Percentiles rank a stretch among this genome's conserved stretches.
Conservation (phyloP, 2,888 invertebrate genomes). For the Drepana falcataria region DNA sequence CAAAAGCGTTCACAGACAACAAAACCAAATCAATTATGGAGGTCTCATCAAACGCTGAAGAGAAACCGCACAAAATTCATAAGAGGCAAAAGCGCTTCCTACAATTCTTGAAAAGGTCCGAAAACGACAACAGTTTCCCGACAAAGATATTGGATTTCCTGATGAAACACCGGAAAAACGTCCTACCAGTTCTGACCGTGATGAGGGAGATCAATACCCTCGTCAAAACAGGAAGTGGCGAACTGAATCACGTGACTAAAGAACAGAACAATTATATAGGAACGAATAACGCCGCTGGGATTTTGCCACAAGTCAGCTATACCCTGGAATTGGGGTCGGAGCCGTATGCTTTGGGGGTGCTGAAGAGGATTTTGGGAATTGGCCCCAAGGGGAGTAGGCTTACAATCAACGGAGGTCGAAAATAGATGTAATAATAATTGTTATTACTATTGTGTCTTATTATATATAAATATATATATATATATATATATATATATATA, state of each 20-base stretch:
- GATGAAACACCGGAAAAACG: slow-evolving; percentile 36
- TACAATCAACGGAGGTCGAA: slow-evolving; percentile 35
- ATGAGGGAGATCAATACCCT: slow-evolving; percentile 57
- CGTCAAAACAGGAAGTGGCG: slow-evolving; percentile 48
- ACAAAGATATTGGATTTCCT: slow-evolving; percentile 47
- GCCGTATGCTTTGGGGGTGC: slow-evolving; percentile 31
- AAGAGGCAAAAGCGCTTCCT: slow-evolving; percentile 48
- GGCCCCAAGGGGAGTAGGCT: slow-evolving; percentile 40
- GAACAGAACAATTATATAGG: slow-evolving; percentile 57
- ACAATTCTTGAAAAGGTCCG: slow-evolving; percentile 32
- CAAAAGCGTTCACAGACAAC: no score
- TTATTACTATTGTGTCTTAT: no score
- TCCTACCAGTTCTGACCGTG: slow-evolving; percentile 49
- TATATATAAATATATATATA: no score
- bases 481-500: no score
- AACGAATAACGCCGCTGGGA: slow-evolving; percentile 20
- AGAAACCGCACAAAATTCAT: slow-evolving; percentile 10
- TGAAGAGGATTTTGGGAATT: slow-evolving; percentile 48
- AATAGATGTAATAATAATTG: no score
- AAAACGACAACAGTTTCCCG: slow-evolving; percentile 39
- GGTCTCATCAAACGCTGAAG: slow-evolving; percentile 2
- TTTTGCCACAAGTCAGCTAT: slow-evolving; percentile 30
- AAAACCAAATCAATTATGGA: neutral
- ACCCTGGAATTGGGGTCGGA: slow-evolving; percentile 47
- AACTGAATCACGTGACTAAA: slow-evolving; percentile 43